Evolutionary conservation across 2,888 invertebrate genomes (phyloP).

Genomic region (Sphinx pinastri): DNA sequence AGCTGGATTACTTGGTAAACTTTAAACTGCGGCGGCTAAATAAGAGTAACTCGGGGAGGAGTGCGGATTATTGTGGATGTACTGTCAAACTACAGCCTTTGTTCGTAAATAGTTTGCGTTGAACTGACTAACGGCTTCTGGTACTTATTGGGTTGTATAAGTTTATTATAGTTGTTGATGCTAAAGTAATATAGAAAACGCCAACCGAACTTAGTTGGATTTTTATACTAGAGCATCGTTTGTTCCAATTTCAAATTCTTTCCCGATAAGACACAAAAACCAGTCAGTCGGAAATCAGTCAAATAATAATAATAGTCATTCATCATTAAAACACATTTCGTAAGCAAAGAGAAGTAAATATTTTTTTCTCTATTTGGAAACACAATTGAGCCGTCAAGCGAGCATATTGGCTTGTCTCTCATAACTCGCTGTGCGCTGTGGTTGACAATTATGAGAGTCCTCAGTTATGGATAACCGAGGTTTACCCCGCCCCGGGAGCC

Average conservation of each 20-base stretch:
- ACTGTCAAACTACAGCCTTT: conserved; percentile 18
- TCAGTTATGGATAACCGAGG: conserved; percentile 72
- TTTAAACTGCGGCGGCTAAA: conserved; percentile 22
- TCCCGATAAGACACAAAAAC: too few relatives aligned
- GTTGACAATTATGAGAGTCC: conserved; percentile 76
- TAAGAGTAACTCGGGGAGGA: conserved; percentile 15
- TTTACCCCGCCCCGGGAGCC: conserved; percentile 60
- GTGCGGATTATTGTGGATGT: conserved; percentile 21
- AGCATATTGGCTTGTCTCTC: conserved; percentile 41
- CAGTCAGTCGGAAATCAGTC: too few relatives aligned
- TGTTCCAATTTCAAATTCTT: too few relatives aligned
- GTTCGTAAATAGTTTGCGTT: conserved; percentile 12
- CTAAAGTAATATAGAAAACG: too few relatives aligned
- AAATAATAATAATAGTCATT: background rate
- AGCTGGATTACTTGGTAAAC: conserved; percentile 18
- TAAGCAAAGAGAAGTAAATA: background rate
- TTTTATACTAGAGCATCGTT: too few relatives aligned
- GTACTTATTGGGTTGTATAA: background rate
- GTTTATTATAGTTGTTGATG: too few relatives aligned
- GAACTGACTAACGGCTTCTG: background rate
- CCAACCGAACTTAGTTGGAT: too few relatives aligned
- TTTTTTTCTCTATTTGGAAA: conserved; percentile 3
- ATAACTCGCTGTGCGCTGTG: conserved; percentile 51
- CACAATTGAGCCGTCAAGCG: conserved; percentile 31
- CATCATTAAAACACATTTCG: background rate